Percentiles rank a stretch among this genome's conserved stretches.
These are phyloP conservation scores for Eulacestoma nigropectus DNA, from an alignment of 2,113 vertebrate species.

Conservation along the genomic window DNA sequence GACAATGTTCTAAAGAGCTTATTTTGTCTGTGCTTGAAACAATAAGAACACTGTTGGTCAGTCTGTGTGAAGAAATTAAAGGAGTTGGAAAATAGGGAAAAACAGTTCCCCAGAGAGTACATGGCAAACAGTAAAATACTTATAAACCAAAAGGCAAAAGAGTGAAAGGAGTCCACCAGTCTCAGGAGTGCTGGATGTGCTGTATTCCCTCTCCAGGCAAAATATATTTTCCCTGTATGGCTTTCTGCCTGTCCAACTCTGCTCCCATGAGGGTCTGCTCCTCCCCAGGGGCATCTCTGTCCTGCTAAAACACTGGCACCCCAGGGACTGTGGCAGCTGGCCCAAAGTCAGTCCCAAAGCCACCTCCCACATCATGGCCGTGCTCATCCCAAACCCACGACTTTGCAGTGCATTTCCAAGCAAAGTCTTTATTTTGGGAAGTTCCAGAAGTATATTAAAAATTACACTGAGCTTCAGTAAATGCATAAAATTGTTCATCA, in stretches of 20 bases:
- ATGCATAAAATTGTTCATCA: not conserved
- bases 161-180: not conserved
- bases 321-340: not conserved
- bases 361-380: not conserved
- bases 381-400: not conserved
- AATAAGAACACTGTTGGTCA: not conserved
- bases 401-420: not conserved
- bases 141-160: not conserved
- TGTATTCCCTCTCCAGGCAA: not conserved
- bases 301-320: not conserved
- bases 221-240: fast-evolving
- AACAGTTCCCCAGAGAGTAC: not conserved
- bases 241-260: not conserved
- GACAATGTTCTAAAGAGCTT: not conserved
- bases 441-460: not conserved
- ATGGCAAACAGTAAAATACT: not conserved
- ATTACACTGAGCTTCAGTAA: not conserved
- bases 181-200: not conserved
- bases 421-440: not conserved
- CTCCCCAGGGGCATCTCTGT: not conserved
- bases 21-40: not conserved
- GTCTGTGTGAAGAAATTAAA: not conserved
- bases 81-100: not conserved
- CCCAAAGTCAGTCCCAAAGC: not conserved
- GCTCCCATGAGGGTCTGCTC: not conserved